Base-by-base conservation (phyloP, 2,888 invertebrate species). In the Mythimna lalbum region DNA sequence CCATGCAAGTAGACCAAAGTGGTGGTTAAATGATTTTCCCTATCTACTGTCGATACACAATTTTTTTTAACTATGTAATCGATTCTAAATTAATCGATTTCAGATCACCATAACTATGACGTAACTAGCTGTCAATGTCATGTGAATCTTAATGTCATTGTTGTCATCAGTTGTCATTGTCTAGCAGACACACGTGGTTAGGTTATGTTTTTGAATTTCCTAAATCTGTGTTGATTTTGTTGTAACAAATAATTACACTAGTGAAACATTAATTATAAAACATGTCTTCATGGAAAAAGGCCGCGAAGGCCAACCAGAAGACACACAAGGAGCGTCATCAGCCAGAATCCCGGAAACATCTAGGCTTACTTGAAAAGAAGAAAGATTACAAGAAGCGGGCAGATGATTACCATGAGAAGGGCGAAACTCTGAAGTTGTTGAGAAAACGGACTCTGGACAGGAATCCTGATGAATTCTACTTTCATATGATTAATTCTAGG, bases 381-480 rank as follows among this genome's bases (percentile, higher is more conserved):
- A 98, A 98, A 87, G 99, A 99, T 90, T 99, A 98, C 90, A 97
- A 97, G 78, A 94, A 96, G 73, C 96, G 99, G 60, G 98, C 98
- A 0, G 96, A 96, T 69, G 98, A 99, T 92, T 98, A 97, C 81
- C 97, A 98, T 90, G 97, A 97, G 72, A 99, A 99, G 90, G 97
- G 98, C 69, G 97, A 97, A 70, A 98, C 98, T 0, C 91, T 99
- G 2, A 98, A 98, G 90, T 91, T 98, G 39, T 93, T 99, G 66
- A 97, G 97, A 70, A 98, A 98, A 90, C 97, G 98, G 73, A 99
- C 99, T 0, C 94, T 98, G 31, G 98, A 99, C 90, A 98, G 98
- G 91, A 99, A 99, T 96, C 99, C 99, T 1, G 99, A 99, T 97
- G 99, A 99, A 92, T 99, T 99, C 94, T 98, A 99, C 92, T 99